Base-by-base conservation (phyloP, 2,888 invertebrate species). In the Erebia aethiops region DNA sequence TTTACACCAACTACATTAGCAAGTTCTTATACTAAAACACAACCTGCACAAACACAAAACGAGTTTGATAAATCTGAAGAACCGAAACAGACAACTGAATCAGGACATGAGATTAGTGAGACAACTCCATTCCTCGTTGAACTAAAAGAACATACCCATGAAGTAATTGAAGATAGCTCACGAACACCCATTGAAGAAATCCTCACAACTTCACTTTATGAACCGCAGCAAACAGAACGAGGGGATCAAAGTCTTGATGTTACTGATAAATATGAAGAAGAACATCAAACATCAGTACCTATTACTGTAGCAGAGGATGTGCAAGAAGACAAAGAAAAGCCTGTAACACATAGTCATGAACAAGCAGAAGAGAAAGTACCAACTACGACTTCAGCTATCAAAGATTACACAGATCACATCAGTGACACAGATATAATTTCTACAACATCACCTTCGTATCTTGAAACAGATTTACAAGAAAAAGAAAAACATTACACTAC, bases 61-160 rank as follows among this genome's bases (percentile, higher is more conserved):
- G 56, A 72, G 54, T 60, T 74, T 56, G 54, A 56, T 49, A 69
- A 75, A 58, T 63, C 76, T 3, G 79, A 80, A 69, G 75, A 73
- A 71, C 52, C 35, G 13, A 65, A 69, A 63, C 67, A 72, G 52
- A 67, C 71, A 16, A 72, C 76, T 52, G 75, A 77, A 66, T 16
- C 72, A 51, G 74, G 71, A 65, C 52, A 60, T 43, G 69, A 74
- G 61, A 62, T 69, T 43, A 74, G 71, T 69, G 78, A 80, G 70
- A 77, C 88, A 14, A 88, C 85, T 3, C 85, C 87, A 67, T 86
- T 85, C 73, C 77, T 86, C 56, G 82, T 89, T 64, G 88, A 89
- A 79, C 79, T 90, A 70, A 83, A 89, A 78, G 87, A 88, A 77
- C 89, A 90, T 70, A 85, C 87, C 8, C 88, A 87, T 74, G 83